These are phyloP conservation scores for Pangasianodon gigas DNA, from an alignment of 2,113 vertebrate genomes.

Conservation along the genomic window DNA sequence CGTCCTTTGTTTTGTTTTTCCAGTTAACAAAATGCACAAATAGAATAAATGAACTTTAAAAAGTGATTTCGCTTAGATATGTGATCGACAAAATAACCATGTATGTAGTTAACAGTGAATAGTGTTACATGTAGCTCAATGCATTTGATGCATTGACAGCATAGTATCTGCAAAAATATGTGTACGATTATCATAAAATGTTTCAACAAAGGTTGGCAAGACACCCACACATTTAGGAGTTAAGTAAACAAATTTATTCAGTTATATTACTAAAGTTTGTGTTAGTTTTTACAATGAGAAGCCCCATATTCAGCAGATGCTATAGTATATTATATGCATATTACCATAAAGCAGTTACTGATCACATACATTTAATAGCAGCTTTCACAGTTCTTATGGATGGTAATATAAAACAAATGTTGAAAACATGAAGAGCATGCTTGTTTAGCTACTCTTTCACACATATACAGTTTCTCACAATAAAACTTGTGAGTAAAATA, in stretches of 20 bases:
- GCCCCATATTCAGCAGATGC: constrained; percentile 2
- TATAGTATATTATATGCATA: constrained; percentile 27
- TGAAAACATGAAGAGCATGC: neutral
- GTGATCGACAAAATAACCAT: neutral
- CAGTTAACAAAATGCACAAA: neutral
- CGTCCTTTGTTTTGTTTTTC: neutral
- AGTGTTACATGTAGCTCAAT: neutral
- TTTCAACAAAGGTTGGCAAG: neutral
- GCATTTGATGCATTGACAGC: neutral
- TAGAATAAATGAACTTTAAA: neutral
- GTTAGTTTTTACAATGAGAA: neutral
- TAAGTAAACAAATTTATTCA: constrained; percentile 46
- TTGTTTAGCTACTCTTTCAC: constrained; percentile 7
- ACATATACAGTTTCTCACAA: constrained; percentile 50
- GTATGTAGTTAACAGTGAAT: neutral
- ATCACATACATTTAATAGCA: constrained; percentile 43
- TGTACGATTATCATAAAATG: neutral
- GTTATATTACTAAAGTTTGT: constrained; percentile 35
- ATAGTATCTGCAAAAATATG: neutral
- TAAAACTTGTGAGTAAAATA: constrained; percentile 58
- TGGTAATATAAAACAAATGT: constrained; percentile 9
- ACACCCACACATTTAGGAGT: neutral
- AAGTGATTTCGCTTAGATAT: neutral
- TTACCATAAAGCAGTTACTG: constrained; percentile 13
- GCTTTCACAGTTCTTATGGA: constrained; percentile 39